A percentile compares a stretch with the other conserved stretches of the same genome.
These are phyloP conservation scores for Aurelia aurita DNA, from an alignment of 30 jellyfish, hydroid and myxozoan species.

Conservation along the genomic window DNA sequence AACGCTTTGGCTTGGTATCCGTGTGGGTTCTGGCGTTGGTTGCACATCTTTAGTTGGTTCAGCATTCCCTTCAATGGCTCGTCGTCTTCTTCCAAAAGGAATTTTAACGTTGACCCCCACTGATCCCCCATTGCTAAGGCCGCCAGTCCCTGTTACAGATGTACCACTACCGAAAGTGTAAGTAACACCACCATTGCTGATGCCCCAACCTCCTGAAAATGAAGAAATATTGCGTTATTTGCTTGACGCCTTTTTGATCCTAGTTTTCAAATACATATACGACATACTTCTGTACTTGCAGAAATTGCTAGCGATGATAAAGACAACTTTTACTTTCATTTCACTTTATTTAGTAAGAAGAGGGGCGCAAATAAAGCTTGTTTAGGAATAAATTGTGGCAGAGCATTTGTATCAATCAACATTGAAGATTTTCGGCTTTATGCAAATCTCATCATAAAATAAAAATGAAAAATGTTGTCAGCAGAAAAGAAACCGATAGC, in stretches of 20 bases:
- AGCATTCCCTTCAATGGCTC: slow-evolving; percentile 25
- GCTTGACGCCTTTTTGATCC: not conserved
- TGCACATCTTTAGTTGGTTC: not conserved
- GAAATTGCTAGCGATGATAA: no score
- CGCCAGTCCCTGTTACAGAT: slow-evolving; percentile 54
- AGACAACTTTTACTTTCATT: no score
- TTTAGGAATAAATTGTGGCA: no score
- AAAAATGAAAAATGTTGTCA: no score
- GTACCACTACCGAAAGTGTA: slow-evolving; percentile 44
- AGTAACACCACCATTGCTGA: slow-evolving; percentile 64
- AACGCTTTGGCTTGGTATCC: not conserved
- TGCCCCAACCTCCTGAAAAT: slow-evolving; percentile 51
- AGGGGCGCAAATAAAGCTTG: no score
- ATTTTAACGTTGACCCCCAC: slow-evolving; percentile 31
- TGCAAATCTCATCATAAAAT: no score
- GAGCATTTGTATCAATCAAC: no score
- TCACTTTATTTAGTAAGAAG: no score
- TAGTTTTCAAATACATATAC: not conserved
- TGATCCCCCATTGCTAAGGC: slow-evolving; percentile 32
- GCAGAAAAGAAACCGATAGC: no score
- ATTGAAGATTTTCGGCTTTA: no score
- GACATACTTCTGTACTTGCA: not conserved
- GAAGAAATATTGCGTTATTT: not conserved
- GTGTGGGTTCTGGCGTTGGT: not conserved
- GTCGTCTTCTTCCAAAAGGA: slow-evolving; percentile 59